phyloP scores from a whole-genome alignment of 2,797 vertebrate species.

The Fundulus diaphanus region DNA sequence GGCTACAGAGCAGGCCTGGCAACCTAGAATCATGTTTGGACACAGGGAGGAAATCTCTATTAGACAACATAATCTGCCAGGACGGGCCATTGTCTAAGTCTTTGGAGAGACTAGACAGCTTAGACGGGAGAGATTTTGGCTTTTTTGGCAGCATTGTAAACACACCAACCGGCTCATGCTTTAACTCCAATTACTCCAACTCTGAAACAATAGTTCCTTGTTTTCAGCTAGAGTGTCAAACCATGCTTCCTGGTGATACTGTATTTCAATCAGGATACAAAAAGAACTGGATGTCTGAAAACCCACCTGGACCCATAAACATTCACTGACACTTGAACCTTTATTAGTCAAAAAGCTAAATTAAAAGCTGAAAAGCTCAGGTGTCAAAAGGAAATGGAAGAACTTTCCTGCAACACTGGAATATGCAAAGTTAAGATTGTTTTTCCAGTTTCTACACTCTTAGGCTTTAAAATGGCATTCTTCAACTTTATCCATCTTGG shows the following conservation, averaged over 20 bases:
- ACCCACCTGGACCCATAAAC: not conserved
- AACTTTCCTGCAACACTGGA: constrained; percentile 43
- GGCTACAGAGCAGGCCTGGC: constrained; percentile 1
- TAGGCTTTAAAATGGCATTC: not conserved
- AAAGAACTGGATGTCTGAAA: constrained; percentile 65
- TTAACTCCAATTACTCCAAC: constrained; percentile 28
- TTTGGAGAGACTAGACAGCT: constrained; percentile 45
- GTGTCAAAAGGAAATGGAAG: not conserved
- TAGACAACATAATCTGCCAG: constrained; percentile 34
- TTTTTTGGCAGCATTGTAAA: constrained; percentile 41
- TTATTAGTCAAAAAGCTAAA: constrained; percentile 1
- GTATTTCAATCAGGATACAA: constrained; percentile 64
- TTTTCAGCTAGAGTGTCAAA: constrained; percentile 3
- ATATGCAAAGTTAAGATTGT: constrained; percentile 54
- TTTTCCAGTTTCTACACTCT: not conserved
- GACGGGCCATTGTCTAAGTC: constrained; percentile 32
- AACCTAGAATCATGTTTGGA: not conserved
- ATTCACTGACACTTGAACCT: constrained; percentile 1
- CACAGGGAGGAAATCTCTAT: constrained; percentile 42
- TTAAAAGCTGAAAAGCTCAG: constrained; percentile 6
- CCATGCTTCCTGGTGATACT: not conserved
- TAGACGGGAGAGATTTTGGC: constrained; percentile 61
- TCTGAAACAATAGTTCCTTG: constrained; percentile 13
- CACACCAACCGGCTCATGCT: constrained; percentile 46
- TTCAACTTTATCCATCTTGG: not conserved